Conservation (phyloP, 2,797 vertebrate genomes). For the Tauraco hartlaubi region DNA sequence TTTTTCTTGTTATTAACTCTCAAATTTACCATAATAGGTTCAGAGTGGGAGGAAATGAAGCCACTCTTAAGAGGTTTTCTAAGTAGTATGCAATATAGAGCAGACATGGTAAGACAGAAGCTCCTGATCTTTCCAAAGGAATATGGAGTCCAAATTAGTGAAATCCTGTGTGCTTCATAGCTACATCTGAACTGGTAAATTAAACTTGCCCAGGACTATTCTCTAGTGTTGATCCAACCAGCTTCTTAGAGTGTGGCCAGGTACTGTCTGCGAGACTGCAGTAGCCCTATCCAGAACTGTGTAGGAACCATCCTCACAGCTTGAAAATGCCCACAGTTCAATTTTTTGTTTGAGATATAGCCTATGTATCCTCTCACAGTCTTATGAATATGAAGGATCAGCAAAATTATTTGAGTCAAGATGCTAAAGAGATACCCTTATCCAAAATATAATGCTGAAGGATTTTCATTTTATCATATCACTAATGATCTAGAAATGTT, state of each 20-base stretch:
- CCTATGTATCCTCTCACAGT: neutral
- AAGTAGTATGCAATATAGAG: neutral
- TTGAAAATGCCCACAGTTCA: neutral
- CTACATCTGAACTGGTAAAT: neutral
- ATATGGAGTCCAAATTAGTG: neutral
- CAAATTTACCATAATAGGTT: neutral
- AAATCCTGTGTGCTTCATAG: neutral
- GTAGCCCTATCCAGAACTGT: neutral
- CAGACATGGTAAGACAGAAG: neutral
- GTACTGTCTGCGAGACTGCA: neutral
- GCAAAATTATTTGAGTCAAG: neutral
- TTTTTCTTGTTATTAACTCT: neutral
- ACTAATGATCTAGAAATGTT: neutral
- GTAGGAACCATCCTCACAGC: neutral
- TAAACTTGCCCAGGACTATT: neutral
- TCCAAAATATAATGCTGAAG: neutral
- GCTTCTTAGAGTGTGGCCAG: neutral
- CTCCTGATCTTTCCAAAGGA: neutral
- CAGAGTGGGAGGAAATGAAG: neutral
- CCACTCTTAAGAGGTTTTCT: neutral
- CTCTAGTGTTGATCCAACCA: neutral
- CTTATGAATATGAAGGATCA: neutral
- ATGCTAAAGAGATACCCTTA: neutral
- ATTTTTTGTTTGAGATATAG: neutral
- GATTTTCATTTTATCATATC: neutral